These are phyloP conservation scores for Mugil cephalus DNA, from an alignment of 2,113 vertebrate species.

Conservation along the genomic window DNA sequence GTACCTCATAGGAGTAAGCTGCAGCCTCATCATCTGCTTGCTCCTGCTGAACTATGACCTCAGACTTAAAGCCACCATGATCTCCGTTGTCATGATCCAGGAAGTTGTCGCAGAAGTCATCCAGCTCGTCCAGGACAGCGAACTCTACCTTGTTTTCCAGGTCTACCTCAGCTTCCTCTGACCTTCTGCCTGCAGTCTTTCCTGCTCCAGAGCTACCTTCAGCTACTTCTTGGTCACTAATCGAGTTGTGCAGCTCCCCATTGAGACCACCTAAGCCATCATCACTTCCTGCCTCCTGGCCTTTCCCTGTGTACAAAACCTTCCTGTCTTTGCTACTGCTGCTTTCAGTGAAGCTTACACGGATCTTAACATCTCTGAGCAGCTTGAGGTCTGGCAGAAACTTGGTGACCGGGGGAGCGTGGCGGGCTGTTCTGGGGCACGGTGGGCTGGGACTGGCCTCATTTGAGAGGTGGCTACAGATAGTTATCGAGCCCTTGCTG, in stretches of 20 bases:
- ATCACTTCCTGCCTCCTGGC: conserved; percentile 84
- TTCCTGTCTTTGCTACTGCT: conserved; percentile 96
- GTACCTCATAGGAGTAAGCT: conserved; percentile 94
- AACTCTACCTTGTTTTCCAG: conserved; percentile 98
- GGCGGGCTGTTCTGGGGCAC: conserved; percentile 95
- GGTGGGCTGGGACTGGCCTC: conserved; percentile 85
- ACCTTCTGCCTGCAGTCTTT: conserved; percentile 80
- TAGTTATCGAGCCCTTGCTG: conserved; percentile 90
- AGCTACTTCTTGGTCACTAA: conserved; percentile 77
- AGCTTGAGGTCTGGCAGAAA: conserved; percentile 96
- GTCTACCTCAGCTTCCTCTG: conserved; percentile 90
- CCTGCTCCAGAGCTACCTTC: conserved; percentile 80
- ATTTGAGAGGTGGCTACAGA: conserved; percentile 87
- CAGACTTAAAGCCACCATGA: conserved; percentile 92
- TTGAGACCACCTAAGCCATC: conserved; percentile 86
- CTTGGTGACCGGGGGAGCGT: conserved; percentile 92
- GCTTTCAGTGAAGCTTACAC: conserved; percentile 95
- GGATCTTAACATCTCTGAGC: conserved; percentile 97
- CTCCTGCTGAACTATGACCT: conserved; percentile 93
- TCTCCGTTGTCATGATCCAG: conserved; percentile 92
- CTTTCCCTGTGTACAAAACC: conserved; percentile 94
- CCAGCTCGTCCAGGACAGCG: conserved; percentile 97
- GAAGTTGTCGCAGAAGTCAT: conserved; percentile 97
- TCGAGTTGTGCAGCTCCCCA: conserved; percentile 90
- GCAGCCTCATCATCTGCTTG: conserved; percentile 92